A percentile compares a stretch with the other conserved stretches of the same genome.
Evolutionary conservation across 2,888 invertebrate genomes (phyloP).

Genomic region (Noctua fimbriata): DNA sequence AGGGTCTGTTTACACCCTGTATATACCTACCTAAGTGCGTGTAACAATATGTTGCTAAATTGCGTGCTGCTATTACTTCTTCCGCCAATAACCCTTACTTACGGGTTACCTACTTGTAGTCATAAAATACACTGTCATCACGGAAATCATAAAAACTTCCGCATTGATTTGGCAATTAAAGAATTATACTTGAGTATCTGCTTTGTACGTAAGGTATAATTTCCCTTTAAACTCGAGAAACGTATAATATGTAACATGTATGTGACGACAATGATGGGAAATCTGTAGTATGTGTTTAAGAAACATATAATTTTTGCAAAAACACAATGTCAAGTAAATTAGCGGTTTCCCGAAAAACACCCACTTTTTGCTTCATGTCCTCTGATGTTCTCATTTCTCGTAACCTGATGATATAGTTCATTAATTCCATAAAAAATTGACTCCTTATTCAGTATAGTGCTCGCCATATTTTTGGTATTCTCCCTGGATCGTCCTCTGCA

Average conservation of each 20-base stretch:
- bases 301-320: slow-evolving; percentile 3
- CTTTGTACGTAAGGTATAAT: slow-evolving; percentile 7
- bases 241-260: neutral
- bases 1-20: no score
- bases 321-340: neutral
- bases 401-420: no score
- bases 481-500: neutral
- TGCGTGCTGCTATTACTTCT: slow-evolving; percentile 43
- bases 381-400: neutral
- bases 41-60: slow-evolving; percentile 40
- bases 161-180: slow-evolving; percentile 54
- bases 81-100: slow-evolving; percentile 27
- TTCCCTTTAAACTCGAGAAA: slow-evolving; percentile 4
- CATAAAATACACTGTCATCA: slow-evolving; percentile 49
- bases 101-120: neutral
- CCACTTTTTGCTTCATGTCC: neutral
- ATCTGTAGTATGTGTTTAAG: neutral
- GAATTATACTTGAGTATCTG: slow-evolving; percentile 1
- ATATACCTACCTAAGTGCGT: neutral
- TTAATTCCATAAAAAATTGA: neutral
- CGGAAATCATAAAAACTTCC: slow-evolving; percentile 35
- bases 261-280: slow-evolving; percentile 36
- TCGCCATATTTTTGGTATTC: neutral
- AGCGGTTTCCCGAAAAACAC: neutral
- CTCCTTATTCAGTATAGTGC: neutral